Percentiles rank a stretch among this genome's conserved stretches.
Evolutionary conservation across 2,797 vertebrate species (phyloP).

Genomic region (Gambusia yucatana): DNA sequence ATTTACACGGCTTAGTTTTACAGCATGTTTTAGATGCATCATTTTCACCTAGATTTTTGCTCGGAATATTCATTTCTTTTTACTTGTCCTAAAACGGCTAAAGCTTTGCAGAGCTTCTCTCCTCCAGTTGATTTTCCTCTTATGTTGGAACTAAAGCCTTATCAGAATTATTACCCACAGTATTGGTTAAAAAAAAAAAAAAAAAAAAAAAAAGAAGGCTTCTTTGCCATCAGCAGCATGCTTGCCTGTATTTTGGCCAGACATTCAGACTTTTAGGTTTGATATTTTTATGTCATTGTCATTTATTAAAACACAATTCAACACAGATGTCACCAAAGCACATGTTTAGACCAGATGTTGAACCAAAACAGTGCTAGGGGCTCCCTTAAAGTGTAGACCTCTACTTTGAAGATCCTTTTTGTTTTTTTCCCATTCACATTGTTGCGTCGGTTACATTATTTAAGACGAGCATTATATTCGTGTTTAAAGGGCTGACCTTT

Average conservation of each 20-base stretch:
- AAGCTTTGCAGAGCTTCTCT: background rate
- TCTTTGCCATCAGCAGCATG: background rate
- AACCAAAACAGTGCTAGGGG: background rate
- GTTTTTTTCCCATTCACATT: background rate
- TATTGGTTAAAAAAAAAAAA: background rate
- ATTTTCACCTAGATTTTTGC: conserved; percentile 4
- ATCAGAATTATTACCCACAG: background rate
- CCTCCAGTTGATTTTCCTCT: background rate
- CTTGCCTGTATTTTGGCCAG: background rate
- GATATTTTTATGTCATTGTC: background rate
- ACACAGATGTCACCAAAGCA: background rate
- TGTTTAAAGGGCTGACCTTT: background rate
- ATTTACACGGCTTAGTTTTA: conserved; percentile 3
- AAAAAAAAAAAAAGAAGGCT: background rate
- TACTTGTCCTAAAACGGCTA: background rate
- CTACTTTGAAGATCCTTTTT: background rate
- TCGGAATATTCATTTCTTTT: background rate
- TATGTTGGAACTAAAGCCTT: background rate
- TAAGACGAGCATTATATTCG: background rate
- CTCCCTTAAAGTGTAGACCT: background rate
- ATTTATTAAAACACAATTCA: background rate
- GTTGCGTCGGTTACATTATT: background rate
- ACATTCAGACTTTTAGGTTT: background rate
- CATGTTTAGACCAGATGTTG: background rate
- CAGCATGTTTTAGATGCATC: background rate